Percentiles rank a stretch among this genome's conserved stretches.
These are phyloP conservation scores for Origma solitaria DNA, from an alignment of 2,113 vertebrate genomes.

Conservation along the genomic window DNA sequence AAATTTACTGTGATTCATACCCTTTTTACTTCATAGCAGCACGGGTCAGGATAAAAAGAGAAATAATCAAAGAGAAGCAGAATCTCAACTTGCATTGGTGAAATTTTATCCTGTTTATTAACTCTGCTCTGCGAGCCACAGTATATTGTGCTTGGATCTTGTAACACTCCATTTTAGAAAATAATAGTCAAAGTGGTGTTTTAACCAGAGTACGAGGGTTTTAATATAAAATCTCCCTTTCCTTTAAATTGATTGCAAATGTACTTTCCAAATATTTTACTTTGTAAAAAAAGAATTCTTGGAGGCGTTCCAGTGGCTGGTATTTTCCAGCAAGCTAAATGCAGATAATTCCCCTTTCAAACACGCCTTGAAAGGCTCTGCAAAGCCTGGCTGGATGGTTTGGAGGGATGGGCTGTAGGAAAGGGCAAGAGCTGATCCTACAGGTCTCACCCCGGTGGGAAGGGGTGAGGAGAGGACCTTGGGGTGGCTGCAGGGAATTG, in stretches of 20 bases:
- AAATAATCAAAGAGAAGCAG: constrained; percentile 49
- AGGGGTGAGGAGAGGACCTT: neutral
- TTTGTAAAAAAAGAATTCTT: constrained; percentile 43
- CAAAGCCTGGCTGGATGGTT: neutral
- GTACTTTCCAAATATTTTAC: constrained; percentile 62
- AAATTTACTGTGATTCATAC: neutral
- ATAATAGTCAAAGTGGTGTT: constrained; percentile 51
- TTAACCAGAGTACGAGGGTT: constrained; percentile 33
- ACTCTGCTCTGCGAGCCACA: neutral
- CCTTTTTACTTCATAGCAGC: neutral
- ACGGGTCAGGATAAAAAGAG: constrained; percentile 13
- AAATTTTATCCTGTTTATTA: constrained; percentile 65
- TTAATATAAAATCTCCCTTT: constrained; percentile 53
- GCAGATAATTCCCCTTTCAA: constrained; percentile 37
- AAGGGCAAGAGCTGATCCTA: accelerated
- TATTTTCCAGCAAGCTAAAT: constrained; percentile 47
- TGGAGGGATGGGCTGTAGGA: neutral
- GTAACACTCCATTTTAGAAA: constrained; percentile 61
- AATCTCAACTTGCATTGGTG: constrained; percentile 33
- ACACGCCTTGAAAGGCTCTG: neutral
- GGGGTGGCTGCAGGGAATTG: neutral
- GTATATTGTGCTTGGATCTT: constrained; percentile 63
- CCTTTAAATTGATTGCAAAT: constrained; percentile 66
- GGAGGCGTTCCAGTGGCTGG: constrained; percentile 40
- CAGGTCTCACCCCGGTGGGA: neutral